Conservation (phyloP, 1,140 invertebrate genomes). For the Elymnias hypermnestra region DNA sequence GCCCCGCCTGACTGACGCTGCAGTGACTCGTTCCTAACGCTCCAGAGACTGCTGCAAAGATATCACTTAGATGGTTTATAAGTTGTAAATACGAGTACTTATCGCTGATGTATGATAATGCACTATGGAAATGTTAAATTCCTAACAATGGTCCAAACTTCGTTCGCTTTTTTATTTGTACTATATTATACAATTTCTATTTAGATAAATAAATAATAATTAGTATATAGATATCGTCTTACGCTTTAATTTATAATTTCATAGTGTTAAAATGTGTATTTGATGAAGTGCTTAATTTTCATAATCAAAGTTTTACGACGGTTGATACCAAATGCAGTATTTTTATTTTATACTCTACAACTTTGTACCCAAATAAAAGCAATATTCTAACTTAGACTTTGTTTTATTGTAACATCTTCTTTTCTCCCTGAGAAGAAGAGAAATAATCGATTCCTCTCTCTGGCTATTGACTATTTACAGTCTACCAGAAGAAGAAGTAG, state of each 20-base stretch:
- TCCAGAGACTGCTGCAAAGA: background rate
- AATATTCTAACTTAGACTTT: slow-evolving; percentile 48
- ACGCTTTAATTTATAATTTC: slow-evolving; percentile 68
- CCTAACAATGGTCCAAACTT: slow-evolving; percentile 74
- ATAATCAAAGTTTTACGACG: slow-evolving; percentile 70
- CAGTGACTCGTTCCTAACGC: background rate
- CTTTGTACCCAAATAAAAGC: slow-evolving; percentile 74
- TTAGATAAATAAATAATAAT: slow-evolving; percentile 68
- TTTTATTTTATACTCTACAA: slow-evolving; percentile 75
- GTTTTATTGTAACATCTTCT: too few relatives aligned
- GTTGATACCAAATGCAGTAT: slow-evolving; percentile 74
- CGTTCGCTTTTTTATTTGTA: slow-evolving; percentile 73
- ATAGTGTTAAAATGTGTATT: slow-evolving; percentile 67
- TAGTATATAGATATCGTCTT: slow-evolving; percentile 61
- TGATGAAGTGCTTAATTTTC: slow-evolving; percentile 71
- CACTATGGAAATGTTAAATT: slow-evolving; percentile 72
- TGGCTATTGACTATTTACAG: too few relatives aligned
- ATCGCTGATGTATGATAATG: slow-evolving; percentile 62
- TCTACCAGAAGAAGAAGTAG: too few relatives aligned
- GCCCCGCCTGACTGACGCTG: background rate
- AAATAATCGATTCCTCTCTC: too few relatives aligned
- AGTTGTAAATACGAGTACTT: slow-evolving; percentile 68
- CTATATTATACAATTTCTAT: slow-evolving; percentile 73
- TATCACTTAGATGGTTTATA: slow-evolving; percentile 18
- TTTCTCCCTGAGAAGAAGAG: too few relatives aligned